phyloP scores from a whole-genome alignment of 2,797 vertebrate genomes.

The Enteromius viviparus region DNA sequence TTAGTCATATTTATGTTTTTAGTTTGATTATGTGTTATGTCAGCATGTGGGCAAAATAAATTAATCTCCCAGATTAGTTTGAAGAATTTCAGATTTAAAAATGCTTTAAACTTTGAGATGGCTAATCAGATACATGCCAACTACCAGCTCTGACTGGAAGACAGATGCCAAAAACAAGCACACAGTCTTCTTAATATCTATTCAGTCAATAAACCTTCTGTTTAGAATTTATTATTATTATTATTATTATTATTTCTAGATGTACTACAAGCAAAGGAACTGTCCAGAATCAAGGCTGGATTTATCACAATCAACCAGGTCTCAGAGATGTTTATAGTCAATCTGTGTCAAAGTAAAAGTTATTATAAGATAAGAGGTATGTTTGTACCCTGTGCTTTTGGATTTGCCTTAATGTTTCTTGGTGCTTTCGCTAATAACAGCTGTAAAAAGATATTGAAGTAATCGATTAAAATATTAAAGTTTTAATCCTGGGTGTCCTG shows the following conservation, averaged over 20 bases:
- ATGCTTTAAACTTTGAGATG: background rate
- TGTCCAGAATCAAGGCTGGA: background rate
- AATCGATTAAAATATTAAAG: background rate
- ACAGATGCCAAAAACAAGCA: conserved; percentile 21
- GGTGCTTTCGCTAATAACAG: background rate
- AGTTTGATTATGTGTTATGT: background rate
- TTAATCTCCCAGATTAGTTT: background rate
- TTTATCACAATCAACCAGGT: conserved; percentile 4
- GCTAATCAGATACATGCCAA: background rate
- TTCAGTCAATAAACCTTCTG: conserved; percentile 16
- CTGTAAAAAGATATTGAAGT: background rate
- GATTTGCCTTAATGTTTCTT: background rate
- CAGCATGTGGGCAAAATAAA: background rate
- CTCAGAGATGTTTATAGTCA: background rate
- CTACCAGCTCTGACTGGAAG: background rate
- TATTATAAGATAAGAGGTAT: background rate
- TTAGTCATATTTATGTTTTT: background rate
- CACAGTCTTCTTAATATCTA: conserved; percentile 8
- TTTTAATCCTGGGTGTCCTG: background rate
- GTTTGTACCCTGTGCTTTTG: background rate
- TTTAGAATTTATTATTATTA: background rate
- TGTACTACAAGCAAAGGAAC: background rate
- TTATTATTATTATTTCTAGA: conserved; percentile 11
- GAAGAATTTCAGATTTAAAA: background rate
- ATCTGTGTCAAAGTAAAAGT: background rate